A percentile compares a stretch with the other conserved stretches of the same genome.
Evolutionary conservation across 2,113 vertebrate genomes (phyloP).

Genomic region (Clarias batrachus): DNA sequence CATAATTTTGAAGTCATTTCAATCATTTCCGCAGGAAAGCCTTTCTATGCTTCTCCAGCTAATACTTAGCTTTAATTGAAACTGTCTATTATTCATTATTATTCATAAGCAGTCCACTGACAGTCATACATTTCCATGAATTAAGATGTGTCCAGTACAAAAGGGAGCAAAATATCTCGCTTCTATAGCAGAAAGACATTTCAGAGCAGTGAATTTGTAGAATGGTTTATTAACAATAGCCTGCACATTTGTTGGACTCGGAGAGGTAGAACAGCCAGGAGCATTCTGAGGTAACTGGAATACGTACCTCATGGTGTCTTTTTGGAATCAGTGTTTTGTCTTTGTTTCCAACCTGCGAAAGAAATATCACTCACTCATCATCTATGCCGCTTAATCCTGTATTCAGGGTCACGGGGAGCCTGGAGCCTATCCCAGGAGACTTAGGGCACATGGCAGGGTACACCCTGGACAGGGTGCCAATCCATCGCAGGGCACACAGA

Average conservation of each 20-base stretch:
- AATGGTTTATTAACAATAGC: background rate
- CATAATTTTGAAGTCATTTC: background rate
- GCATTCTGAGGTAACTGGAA: background rate
- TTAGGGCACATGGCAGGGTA: too few relatives aligned
- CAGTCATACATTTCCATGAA: background rate
- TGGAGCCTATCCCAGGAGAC: too few relatives aligned
- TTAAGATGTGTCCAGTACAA: background rate
- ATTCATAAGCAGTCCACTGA: constrained; percentile 6
- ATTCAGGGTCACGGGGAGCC: too few relatives aligned
- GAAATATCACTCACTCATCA: too few relatives aligned
- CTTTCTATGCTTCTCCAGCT: background rate
- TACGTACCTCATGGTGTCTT: background rate
- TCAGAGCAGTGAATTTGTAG: background rate
- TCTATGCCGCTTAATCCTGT: too few relatives aligned
- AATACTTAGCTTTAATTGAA: constrained; percentile 4
- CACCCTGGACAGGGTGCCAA: too few relatives aligned
- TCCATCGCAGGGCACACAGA: too few relatives aligned
- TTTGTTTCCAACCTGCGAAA: background rate
- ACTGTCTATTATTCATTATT: background rate
- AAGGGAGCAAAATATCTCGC: background rate
- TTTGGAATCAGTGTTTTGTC: background rate
- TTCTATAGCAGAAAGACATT: background rate
- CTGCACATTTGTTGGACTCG: background rate
- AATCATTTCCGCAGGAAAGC: background rate
- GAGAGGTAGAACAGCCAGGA: background rate